Evolutionary conservation across 2,888 invertebrate species (phyloP), one percentile per base, ranked within the genome.

Genomic region (Tipula lateralis): DNA sequence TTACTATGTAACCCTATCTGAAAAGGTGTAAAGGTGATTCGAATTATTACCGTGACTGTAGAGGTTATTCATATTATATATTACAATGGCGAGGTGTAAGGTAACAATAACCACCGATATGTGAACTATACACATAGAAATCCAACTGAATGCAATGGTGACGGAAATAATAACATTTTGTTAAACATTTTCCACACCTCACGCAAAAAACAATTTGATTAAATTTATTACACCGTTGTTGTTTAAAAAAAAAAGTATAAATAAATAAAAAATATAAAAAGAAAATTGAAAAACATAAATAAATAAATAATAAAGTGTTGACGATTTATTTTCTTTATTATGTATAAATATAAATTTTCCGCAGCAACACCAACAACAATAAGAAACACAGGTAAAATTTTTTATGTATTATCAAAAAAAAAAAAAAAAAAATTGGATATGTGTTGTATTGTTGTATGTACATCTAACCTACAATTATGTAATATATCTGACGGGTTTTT

Each of bases 401-500:
- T 44, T 44, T 44, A 44, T 44, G n/a, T 44, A 44, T 39, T 39
- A 39, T 13, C n/a, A n/a, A n/a, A n/a, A n/a, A 39, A 4, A 34
- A 34, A 34, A 34, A 36, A 9, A 44, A 24, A 24, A 66, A 66
- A 24, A 19, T 6, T 50, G 66, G 66, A 66, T 66, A 50, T 24
- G 66, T 66, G 24, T 66, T 66, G 19, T 66, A 66, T 66, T 66
- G 66, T 66, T 66, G 24, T 66, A 24, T 66, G 66, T 66, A 24
- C 66, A 66, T 24, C 66, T 66, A 66, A 66, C 66, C 66, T 66
- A 66, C 66, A 66, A 66, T 66, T 66, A 66, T 66, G 66, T 66
- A 66, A 66, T 66, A 66, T 66, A 66, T 66, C 66, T 66, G 66
- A 66, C 66, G 66, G 66, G 66, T 66, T 66, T 66, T 66, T 66